Conservation (phyloP, 2,888 invertebrate species). For the Pocota personata region DNA sequence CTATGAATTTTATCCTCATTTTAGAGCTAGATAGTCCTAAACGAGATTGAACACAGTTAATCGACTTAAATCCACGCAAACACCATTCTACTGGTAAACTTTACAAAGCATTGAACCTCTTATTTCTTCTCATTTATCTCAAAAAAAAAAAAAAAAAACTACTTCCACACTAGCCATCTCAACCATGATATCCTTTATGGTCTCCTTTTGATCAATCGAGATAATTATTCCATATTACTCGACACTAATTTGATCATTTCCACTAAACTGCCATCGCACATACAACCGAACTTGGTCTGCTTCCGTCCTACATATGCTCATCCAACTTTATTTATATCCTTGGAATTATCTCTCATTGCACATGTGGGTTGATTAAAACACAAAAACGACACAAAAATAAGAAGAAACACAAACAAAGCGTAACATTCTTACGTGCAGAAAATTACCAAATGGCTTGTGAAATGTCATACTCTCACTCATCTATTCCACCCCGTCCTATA, state of each 20-base stretch:
- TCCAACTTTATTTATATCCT: conserved; percentile 58
- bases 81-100: too few relatives aligned
- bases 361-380: conserved; percentile 67
- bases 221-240: conserved; percentile 38
- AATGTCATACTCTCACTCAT: conserved; percentile 67
- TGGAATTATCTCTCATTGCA: conserved; percentile 53
- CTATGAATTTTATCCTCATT: too few relatives aligned
- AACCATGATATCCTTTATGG: neutral
- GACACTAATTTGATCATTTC: conserved; percentile 64
- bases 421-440: conserved; percentile 68
- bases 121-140: neutral
- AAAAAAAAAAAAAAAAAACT: neutral
- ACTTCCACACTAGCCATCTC: neutral
- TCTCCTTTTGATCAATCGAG: conserved; percentile 34
- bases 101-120: neutral
- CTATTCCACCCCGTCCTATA: neutral
- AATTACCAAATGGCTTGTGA: conserved; percentile 72
- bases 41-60: too few relatives aligned
- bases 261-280: conserved; percentile 37
- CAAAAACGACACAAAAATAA: conserved; percentile 16
- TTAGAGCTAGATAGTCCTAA: too few relatives aligned
- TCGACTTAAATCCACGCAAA: too few relatives aligned
- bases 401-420: conserved; percentile 51
- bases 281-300: neutral
- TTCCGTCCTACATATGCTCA: conserved; percentile 27